phyloP scores from a whole-genome alignment of 2,797 vertebrate species.

The Chloroceryle amazona region DNA sequence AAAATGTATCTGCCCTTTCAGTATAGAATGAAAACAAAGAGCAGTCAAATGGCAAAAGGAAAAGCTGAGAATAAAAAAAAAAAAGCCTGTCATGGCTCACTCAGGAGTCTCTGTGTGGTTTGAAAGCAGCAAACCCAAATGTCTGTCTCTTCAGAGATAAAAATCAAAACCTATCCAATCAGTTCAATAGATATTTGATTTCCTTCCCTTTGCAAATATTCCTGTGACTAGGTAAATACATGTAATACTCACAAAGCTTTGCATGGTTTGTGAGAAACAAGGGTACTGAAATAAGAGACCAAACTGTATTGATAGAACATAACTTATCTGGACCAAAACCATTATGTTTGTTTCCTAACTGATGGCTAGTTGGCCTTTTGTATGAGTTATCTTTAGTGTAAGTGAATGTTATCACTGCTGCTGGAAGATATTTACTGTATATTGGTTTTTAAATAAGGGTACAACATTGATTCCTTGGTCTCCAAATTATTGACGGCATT shows the following conservation, averaged over 20 bases:
- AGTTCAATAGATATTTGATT: neutral
- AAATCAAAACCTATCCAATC: neutral
- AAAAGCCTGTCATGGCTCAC: neutral
- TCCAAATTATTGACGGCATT: slow-evolving; percentile 21
- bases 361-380: neutral
- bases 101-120: neutral
- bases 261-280: neutral
- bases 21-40: slow-evolving; percentile 14
- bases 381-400: slow-evolving; percentile 23
- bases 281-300: neutral
- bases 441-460: slow-evolving; percentile 76
- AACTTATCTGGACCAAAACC: neutral
- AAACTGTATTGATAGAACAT: neutral
- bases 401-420: neutral
- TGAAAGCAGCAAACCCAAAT: slow-evolving; percentile 16
- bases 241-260: neutral
- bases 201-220: neutral
- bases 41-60: neutral
- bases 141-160: slow-evolving; percentile 1
- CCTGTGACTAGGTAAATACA: neutral
- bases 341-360: neutral
- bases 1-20: slow-evolving; percentile 10
- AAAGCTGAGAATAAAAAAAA: neutral
- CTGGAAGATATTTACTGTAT: slow-evolving; percentile 60
- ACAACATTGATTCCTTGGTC: slow-evolving; percentile 55